A percentile compares a stretch with the other conserved stretches of the same genome.
Conservation (phyloP, 2,888 invertebrate genomes). For the Synergus laeviventris region DNA sequence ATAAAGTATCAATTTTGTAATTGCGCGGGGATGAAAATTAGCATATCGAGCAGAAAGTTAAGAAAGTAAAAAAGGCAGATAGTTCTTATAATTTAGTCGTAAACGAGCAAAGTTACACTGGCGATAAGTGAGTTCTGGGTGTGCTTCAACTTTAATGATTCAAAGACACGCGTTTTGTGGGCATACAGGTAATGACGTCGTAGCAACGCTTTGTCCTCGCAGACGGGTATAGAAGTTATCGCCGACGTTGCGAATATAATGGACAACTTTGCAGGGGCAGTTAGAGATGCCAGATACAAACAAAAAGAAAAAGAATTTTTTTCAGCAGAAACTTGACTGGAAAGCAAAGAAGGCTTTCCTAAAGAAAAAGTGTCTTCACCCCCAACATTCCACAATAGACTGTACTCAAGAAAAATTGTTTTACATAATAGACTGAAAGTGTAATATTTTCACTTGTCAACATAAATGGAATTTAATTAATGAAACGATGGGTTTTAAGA, state of each 20-base stretch:
- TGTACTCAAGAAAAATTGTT: not conserved
- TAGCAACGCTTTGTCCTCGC: slow-evolving; percentile 18
- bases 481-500: not conserved
- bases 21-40: slow-evolving; percentile 2
- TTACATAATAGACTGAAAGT: not conserved
- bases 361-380: not conserved
- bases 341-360: not conserved
- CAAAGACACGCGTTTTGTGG: slow-evolving; percentile 33
- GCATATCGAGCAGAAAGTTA: slow-evolving; percentile 11
- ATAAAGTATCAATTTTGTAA: not conserved
- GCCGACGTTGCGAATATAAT: slow-evolving; percentile 25
- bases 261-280: slow-evolving; percentile 33
- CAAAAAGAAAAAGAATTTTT: not conserved
- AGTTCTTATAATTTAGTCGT: slow-evolving; percentile 21
- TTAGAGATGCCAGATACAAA: slow-evolving; percentile 37
- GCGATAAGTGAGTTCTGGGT: slow-evolving; percentile 18
- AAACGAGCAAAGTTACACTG: slow-evolving; percentile 30
- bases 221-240: slow-evolving; percentile 27
- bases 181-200: slow-evolving; percentile 18
- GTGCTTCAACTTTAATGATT: slow-evolving; percentile 35
- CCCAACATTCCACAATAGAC: not conserved
- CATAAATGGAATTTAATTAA: not conserved
- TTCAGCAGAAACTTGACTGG: slow-evolving; percentile 17
- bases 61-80: not conserved
- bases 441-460: not conserved